Evolutionary conservation across 2,888 invertebrate species (phyloP).

Genomic region (Noctua fimbriata): DNA sequence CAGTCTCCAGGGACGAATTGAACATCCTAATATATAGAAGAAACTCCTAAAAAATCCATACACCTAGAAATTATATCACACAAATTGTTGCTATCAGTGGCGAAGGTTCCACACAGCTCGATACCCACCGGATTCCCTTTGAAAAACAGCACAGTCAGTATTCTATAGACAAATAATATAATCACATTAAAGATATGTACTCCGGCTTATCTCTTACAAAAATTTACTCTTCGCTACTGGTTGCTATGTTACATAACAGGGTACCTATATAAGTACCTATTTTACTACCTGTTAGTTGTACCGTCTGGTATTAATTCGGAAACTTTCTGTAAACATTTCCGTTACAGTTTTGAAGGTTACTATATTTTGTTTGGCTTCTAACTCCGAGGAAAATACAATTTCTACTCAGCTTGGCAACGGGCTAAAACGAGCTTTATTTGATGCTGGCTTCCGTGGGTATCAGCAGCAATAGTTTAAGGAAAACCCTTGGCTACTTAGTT

Average conservation of each 20-base stretch:
- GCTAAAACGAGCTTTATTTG: not conserved
- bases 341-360: conserved; percentile 14
- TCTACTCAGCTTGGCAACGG: not conserved
- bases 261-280: not conserved
- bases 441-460: not conserved
- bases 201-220: no score
- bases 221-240: no score
- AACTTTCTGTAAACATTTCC: conserved; percentile 9
- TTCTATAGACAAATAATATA: no score
- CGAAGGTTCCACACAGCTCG: no score
- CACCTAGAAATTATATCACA: not conserved
- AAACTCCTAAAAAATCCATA: not conserved
- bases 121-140: no score
- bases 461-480: not conserved
- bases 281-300: not conserved
- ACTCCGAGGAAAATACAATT: not conserved
- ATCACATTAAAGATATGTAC: no score
- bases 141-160: no score
- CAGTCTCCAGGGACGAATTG: not conserved
- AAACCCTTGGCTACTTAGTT: no score
- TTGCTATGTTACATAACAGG: not conserved
- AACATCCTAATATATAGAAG: not conserved
- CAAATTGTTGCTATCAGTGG: not conserved
- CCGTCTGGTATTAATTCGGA: not conserved
- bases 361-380: conserved; percentile 16